Percentiles rank a stretch among this genome's conserved stretches.
Conservation (phyloP, 1,140 invertebrate genomes). For the roundworm (Caenorhabditis elegans) region DNA sequence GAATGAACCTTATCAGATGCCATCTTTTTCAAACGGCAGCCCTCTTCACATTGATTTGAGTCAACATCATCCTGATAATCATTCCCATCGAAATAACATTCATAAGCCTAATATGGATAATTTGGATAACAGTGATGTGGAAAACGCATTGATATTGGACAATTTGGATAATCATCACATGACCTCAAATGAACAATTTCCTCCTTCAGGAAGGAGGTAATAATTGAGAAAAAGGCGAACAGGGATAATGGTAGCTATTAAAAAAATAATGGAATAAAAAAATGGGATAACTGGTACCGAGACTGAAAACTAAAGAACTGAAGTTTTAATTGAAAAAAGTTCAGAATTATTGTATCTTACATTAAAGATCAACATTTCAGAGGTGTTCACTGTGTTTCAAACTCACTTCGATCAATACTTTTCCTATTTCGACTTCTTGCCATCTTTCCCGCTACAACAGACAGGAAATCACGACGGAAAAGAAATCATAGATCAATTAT, state of each 20-base stretch:
- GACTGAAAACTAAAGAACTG: neutral
- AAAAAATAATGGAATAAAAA: neutral
- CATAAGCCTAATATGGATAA: neutral
- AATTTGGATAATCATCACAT: neutral
- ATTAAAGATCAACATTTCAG: neutral
- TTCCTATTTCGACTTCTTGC: slow-evolving; percentile 34
- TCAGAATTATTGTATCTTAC: neutral
- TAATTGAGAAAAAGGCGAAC: neutral
- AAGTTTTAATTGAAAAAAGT: neutral
- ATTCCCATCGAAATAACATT: neutral
- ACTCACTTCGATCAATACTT: slow-evolving; percentile 22
- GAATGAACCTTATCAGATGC: slow-evolving; percentile 1
- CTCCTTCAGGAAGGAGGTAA: neutral
- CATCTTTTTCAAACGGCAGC: neutral
- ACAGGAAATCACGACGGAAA: neutral
- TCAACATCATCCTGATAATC: neutral
- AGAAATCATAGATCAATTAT: neutral
- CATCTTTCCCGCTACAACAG: slow-evolving; percentile 7
- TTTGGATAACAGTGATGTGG: slow-evolving; percentile 5
- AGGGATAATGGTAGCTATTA: too few relatives aligned
- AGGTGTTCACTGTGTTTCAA: slow-evolving; percentile 29
- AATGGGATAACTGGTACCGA: neutral
- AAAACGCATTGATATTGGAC: neutral
- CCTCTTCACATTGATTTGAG: neutral
- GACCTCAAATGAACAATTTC: neutral